These are phyloP conservation scores for Macroramphosus scolopax DNA, from an alignment of 2,797 vertebrate genomes.

Conservation along the genomic window DNA sequence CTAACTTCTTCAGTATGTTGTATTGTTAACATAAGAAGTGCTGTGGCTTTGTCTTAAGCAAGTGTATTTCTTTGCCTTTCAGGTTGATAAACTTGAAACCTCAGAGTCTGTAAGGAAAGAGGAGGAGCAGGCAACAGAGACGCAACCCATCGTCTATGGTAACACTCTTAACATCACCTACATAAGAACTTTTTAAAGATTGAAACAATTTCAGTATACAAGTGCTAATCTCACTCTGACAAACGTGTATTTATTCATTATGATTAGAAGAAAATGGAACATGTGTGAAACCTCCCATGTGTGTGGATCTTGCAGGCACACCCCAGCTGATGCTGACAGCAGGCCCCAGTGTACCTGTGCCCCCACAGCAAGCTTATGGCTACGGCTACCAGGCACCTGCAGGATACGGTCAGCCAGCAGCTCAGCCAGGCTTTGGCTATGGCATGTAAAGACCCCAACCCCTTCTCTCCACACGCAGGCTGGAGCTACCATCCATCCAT, in stretches of 20 bases:
- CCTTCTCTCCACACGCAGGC: slow-evolving; percentile 52
- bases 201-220: no score
- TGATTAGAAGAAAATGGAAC: no score
- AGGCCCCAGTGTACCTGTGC: slow-evolving; percentile 92
- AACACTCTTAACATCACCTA: slow-evolving; percentile 47
- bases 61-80: no score
- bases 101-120: slow-evolving; percentile 98
- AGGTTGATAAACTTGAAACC: slow-evolving; percentile 98
- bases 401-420: slow-evolving; percentile 80
- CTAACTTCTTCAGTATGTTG: no score
- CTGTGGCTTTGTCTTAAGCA: slow-evolving; percentile 10
- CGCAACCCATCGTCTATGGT: slow-evolving; percentile 99
- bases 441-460: slow-evolving; percentile 86
- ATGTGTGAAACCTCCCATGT: no score
- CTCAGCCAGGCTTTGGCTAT: slow-evolving; percentile 92
- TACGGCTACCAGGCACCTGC: slow-evolving; percentile 93
- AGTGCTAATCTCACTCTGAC: no score
- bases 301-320: slow-evolving; percentile 86
- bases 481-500: slow-evolving; percentile 79
- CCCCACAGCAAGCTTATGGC: slow-evolving; percentile 91
- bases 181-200: background rate
- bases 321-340: slow-evolving; percentile 98
- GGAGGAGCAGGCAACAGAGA: slow-evolving; percentile 97
- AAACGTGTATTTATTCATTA: no score
- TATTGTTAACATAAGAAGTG: background rate